Evolutionary conservation across 2,113 vertebrate genomes (phyloP), one percentile per base, ranked within the genome.

Genomic region (Saccopteryx leptura): DNA sequence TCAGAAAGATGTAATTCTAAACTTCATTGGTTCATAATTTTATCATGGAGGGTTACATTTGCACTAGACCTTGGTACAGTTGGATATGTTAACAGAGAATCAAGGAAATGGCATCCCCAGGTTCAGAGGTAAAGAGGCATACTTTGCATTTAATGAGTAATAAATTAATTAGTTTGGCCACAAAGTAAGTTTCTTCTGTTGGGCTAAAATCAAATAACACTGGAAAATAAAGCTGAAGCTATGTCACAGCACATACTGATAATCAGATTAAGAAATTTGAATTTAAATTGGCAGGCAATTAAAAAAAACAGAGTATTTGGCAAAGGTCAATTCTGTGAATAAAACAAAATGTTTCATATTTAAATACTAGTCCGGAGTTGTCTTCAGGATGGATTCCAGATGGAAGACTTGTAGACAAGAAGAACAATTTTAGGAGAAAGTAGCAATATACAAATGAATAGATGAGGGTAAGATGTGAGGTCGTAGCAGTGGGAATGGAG

Each of bases 1-100:
- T 84, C 71, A 72, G 50, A 84, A 93, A 50, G 46, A 78, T 95
- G 15, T 17, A 82, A 58, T 83, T 80, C 10, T 68, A 13, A 76
- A 46, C 1, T 28, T 0, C 0, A 21, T 7, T 61, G 7, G 12
- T 66, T 33, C 76, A 93, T 54, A 72, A 54, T 80, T 91, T 91
- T 17, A 48, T 68, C 28, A 31, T 72, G 33, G 48, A 31, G 58
- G 58, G 28, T 56, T 76, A 18, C 7, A 24, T 89, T 87, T 96
- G 13, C 18, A 17, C 11, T 87, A 54, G n/a, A 33, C 74, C 10
- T 95, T 81, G 15, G 82, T 92, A 18, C 12, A 79, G 48, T 4
- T 88, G 4, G 69, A 95, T 79, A 72, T 83, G 18, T 39, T 94
- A 91, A 71, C 24, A 81, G 39, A 78, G 8, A 71, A 61, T 83